Base-by-base conservation (phyloP, 92 coral and sea anemone genomes). In the Actinernus sp. region DNA sequence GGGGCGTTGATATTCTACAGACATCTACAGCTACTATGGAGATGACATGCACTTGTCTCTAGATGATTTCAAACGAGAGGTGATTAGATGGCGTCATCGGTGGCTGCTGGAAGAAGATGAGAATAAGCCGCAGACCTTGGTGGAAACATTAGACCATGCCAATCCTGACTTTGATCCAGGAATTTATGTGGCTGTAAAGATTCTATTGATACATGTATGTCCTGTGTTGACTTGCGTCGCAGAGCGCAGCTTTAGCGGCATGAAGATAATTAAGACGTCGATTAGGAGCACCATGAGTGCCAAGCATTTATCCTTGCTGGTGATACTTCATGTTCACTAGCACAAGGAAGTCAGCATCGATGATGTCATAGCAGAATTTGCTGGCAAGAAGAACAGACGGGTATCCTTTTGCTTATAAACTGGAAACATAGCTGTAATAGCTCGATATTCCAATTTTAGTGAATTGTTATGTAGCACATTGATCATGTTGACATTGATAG, bases 21-120 rank as follows among this genome's bases (percentile, higher is more conserved):
- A 46, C 79, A 71, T 71, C 60, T 71, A 58, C 44, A 49, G 59
- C 68, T 20, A 58, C 38, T 59, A 59, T 49, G 79, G 79, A 58
- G 69, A 71, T 2, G 79, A 71, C 61, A 63, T 63, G 58, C 3
- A 47, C 22, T 43, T 61, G 51, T 18, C 54, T 38, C 52, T 12
- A 9, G 52, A 61, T 43, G 7, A 61, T 18, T 61, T 61, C 68
- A 70, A 68, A 20, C 53, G 76, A 38, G 65, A 68, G 39, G 65
- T 55, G 63, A 55, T 54, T 7, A 54, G 65, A 43, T 68, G 53
- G 56, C 55, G 65, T 55, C 55, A 55, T n/a, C 38, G 65, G 32
- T 55, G 76, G 54, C 65, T 16, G 11, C 5, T 28, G 31, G 14
- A 21, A 55, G 77, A 69, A 55, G 66, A 45, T 18, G n/a, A n/a